Evolutionary conservation across 2,113 vertebrate species (phyloP).

Genomic region (Lanius collurio): DNA sequence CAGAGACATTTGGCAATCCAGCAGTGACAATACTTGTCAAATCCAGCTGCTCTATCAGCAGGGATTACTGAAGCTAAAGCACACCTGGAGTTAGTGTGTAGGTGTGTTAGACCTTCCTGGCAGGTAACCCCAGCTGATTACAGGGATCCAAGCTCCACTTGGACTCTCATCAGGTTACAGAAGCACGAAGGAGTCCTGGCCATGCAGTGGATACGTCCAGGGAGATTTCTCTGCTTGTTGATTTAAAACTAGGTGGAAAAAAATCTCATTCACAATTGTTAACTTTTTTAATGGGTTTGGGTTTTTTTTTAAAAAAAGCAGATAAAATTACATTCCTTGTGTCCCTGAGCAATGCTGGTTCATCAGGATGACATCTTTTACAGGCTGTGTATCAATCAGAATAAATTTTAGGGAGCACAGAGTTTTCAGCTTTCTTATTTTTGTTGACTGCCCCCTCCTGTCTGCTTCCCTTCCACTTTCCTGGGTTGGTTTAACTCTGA

Average conservation of each 20-base stretch:
- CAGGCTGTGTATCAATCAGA: background rate
- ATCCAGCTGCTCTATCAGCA: background rate
- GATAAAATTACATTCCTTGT: background rate
- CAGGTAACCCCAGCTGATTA: background rate
- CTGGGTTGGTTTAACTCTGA: background rate
- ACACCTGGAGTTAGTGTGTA: accelerated
- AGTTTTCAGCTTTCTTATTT: background rate
- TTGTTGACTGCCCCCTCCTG: background rate
- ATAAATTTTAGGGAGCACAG: background rate
- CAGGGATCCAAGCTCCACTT: background rate
- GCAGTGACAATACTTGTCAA: background rate
- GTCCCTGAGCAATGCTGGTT: background rate
- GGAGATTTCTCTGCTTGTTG: background rate
- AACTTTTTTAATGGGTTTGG: background rate
- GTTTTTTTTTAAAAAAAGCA: background rate
- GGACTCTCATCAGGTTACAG: background rate
- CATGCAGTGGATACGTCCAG: background rate
- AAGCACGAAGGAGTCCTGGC: background rate
- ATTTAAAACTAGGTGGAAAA: background rate
- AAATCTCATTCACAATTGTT: background rate
- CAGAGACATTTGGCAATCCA: background rate
- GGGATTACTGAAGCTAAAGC: background rate
- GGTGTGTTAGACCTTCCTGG: background rate
- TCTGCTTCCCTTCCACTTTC: background rate
- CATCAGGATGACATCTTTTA: background rate